phyloP scores from a whole-genome alignment of 2,888 invertebrate genomes.

The Ischnus inquisitorius region DNA sequence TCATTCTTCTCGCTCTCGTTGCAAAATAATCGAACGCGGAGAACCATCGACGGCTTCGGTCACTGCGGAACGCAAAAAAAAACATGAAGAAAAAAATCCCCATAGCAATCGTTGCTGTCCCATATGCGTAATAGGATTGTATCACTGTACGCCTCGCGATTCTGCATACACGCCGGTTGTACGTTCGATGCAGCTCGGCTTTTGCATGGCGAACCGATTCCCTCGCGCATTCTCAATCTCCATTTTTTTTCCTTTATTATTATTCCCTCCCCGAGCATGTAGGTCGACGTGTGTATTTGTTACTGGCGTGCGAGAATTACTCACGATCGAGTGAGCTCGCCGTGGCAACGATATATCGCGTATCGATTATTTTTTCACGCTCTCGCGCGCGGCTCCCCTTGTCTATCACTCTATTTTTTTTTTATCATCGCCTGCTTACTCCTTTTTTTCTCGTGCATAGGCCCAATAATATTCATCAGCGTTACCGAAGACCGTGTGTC shows the following conservation, averaged over 20 bases:
- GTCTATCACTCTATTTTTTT: slow-evolving; percentile 3
- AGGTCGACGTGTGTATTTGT: slow-evolving; percentile 62
- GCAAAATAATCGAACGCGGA: slow-evolving; percentile 42
- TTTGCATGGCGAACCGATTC: slow-evolving; percentile 27
- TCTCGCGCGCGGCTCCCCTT: slow-evolving; percentile 22
- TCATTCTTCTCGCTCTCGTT: slow-evolving; percentile 36
- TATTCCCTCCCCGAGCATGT: slow-evolving; percentile 50
- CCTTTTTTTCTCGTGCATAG: slow-evolving; percentile 8
- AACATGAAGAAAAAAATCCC: slow-evolving; percentile 23
- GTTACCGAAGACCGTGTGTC: not conserved
- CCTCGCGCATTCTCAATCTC: slow-evolving; percentile 43
- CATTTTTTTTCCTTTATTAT: slow-evolving; percentile 19
- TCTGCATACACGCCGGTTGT: slow-evolving; percentile 14
- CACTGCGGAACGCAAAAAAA: slow-evolving; percentile 52
- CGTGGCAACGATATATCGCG: not conserved
- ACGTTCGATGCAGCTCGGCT: slow-evolving; percentile 26
- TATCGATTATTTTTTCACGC: slow-evolving; percentile 45
- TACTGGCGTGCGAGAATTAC: slow-evolving; percentile 49
- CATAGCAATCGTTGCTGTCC: slow-evolving; percentile 58
- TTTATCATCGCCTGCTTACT: not conserved
- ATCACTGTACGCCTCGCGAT: slow-evolving; percentile 16
- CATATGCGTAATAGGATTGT: slow-evolving; percentile 67
- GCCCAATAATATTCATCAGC: not conserved
- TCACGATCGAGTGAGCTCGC: slow-evolving; percentile 24
- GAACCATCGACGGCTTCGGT: not conserved